Percentiles rank a stretch among this genome's conserved stretches.
These are phyloP conservation scores for Camponotus vicinus DNA, from an alignment of 1,140 invertebrate species.

Conservation along the genomic window DNA sequence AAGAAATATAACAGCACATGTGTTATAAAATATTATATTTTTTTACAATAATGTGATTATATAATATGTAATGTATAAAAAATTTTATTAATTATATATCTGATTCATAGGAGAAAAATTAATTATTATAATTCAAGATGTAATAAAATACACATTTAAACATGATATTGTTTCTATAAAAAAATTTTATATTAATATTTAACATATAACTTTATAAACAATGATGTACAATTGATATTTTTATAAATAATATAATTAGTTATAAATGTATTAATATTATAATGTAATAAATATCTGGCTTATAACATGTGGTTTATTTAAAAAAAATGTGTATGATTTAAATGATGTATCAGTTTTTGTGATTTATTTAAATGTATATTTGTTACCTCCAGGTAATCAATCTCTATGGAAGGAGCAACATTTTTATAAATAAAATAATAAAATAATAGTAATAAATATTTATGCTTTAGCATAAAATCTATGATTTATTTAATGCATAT, in stretches of 20 bases:
- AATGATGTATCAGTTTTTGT: not conserved
- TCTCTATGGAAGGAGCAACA: not conserved
- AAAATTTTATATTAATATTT: slow-evolving; percentile 30
- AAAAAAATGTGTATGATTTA: no score
- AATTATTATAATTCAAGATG: no score
- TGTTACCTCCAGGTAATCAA: not conserved
- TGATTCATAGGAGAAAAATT: no score
- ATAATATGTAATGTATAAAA: no score
- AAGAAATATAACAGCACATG: not conserved
- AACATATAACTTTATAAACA: slow-evolving; percentile 8
- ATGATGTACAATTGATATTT: not conserved
- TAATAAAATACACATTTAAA: no score
- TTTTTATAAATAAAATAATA: slow-evolving; percentile 27
- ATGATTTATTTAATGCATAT: slow-evolving; percentile 17
- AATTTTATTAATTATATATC: no score
- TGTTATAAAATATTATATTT: not conserved
- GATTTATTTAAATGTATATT: slow-evolving; percentile 18
- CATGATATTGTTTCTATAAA: not conserved
- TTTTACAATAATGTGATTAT: not conserved
- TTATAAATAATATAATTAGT: not conserved
- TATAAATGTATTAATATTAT: no score
- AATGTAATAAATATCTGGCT: no score
- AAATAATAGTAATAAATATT: slow-evolving; percentile 24
- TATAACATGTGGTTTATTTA: no score
- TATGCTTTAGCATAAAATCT: not conserved